Conservation (phyloP, 2,888 invertebrate genomes). For the Aleiodes testaceus region DNA sequence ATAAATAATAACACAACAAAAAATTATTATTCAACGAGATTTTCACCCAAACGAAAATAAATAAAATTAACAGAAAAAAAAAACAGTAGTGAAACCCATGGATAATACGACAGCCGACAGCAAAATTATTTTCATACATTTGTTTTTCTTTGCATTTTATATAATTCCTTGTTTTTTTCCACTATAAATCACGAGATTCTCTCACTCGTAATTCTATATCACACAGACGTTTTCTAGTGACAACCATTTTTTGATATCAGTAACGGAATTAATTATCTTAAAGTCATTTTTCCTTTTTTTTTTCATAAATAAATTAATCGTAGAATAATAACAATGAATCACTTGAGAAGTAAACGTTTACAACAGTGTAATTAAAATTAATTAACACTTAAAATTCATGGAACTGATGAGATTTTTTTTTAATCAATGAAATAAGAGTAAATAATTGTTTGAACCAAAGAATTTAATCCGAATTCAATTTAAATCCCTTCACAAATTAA, state of each 20-base stretch:
- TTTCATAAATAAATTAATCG: conserved; percentile 14
- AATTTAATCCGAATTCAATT: too few relatives aligned
- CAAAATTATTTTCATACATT: not conserved
- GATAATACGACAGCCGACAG: not conserved
- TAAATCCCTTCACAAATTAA: not conserved
- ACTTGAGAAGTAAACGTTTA: not conserved
- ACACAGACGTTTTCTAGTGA: conserved; percentile 9
- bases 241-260: conserved; percentile 4
- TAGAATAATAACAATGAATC: conserved; percentile 14
- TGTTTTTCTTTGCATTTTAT: too few relatives aligned
- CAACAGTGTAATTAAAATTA: conserved; percentile 17
- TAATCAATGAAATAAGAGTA: not conserved
- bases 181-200: conserved; percentile 9
- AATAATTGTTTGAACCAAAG: too few relatives aligned
- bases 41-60: not conserved
- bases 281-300: not conserved
- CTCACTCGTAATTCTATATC: conserved; percentile 21
- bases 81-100: not conserved
- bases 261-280: not conserved
- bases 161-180: too few relatives aligned
- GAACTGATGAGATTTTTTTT: conserved; percentile 3
- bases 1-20: conserved; percentile 16
- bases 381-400: conserved; percentile 18
- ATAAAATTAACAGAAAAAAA: conserved; percentile 9
- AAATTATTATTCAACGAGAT: conserved; percentile 24